Percentiles rank a stretch among this genome's conserved stretches.
Evolutionary conservation across 64 coral and sea anemone species (phyloP).

Genomic region (Pocillopora verrucosa): DNA sequence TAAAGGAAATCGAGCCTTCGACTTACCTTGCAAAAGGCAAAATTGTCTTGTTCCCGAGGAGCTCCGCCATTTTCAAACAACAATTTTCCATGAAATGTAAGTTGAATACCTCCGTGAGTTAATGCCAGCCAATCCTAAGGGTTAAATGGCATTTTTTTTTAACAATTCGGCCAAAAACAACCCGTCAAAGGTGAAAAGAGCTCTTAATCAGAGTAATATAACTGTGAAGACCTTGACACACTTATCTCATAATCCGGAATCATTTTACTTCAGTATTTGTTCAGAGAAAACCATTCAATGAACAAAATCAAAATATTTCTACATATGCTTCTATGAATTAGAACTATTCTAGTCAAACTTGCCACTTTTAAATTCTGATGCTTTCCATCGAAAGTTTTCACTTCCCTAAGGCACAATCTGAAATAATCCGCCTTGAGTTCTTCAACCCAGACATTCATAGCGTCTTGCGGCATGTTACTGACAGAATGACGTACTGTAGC

Average conservation of each 20-base stretch:
- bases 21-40: conserved; percentile 26
- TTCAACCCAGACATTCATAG: conserved; percentile 16
- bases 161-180: no score
- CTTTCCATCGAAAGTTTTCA: conserved; percentile 19
- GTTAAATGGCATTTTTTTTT: no score
- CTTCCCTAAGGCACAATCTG: neutral
- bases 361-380: conserved; percentile 22
- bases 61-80: conserved; percentile 37
- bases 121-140: neutral
- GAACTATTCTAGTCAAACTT: neutral
- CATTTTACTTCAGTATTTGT: no score
- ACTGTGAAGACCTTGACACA: no score
- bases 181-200: no score
- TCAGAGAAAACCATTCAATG: no score
- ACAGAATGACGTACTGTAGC: conserved; percentile 26
- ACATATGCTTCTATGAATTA: no score
- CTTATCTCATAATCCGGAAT: no score
- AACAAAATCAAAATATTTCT: no score
- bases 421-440: conserved; percentile 9
- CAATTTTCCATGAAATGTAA: conserved; percentile 20
- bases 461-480: conserved; percentile 12
- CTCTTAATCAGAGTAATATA: no score
- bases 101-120: neutral
- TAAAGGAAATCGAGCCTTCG: no score
- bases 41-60: conserved; percentile 18